Conservation (phyloP, 1,140 invertebrate species). For the Eciton burchellii region DNA sequence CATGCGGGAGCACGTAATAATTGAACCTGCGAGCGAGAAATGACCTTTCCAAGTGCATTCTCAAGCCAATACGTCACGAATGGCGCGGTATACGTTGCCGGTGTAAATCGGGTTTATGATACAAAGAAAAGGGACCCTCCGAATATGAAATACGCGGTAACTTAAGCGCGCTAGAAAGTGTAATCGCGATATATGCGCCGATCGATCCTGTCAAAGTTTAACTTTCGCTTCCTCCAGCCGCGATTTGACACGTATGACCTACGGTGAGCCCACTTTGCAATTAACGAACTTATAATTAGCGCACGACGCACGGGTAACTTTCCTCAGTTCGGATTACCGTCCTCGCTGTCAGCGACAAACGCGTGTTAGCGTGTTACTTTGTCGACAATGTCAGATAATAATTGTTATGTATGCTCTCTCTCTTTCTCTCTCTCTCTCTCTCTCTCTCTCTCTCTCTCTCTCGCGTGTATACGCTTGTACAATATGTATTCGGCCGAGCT, state of each 20-base stretch:
- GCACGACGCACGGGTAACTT: slow-evolving; percentile 67
- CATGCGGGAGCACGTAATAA: slow-evolving; percentile 25
- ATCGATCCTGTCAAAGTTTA: slow-evolving; percentile 28
- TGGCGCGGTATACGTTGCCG: neutral
- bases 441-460: no score
- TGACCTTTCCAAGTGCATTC: no score
- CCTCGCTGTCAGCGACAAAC: slow-evolving; percentile 62
- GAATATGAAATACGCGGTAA: neutral
- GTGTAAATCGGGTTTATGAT: slow-evolving; percentile 9
- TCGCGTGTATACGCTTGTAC: slow-evolving; percentile 17
- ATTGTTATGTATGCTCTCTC: slow-evolving; percentile 64
- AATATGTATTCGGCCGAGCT: slow-evolving; percentile 43
- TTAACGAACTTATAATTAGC: slow-evolving; percentile 75
- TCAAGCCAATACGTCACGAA: neutral
- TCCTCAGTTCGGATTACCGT: slow-evolving; percentile 67
- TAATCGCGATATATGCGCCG: neutral
- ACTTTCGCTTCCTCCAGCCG: slow-evolving; percentile 11
- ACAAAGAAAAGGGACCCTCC: neutral
- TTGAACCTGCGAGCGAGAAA: no score
- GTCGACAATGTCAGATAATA: slow-evolving; percentile 63
- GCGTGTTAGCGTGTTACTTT: slow-evolving; percentile 65
- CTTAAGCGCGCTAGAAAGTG: neutral
- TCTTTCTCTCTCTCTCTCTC: no score
- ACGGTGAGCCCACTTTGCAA: slow-evolving; percentile 68
- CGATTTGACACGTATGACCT: slow-evolving; percentile 43